Conservation (phyloP, 2,888 invertebrate species). For the Morpho helenor region DNA sequence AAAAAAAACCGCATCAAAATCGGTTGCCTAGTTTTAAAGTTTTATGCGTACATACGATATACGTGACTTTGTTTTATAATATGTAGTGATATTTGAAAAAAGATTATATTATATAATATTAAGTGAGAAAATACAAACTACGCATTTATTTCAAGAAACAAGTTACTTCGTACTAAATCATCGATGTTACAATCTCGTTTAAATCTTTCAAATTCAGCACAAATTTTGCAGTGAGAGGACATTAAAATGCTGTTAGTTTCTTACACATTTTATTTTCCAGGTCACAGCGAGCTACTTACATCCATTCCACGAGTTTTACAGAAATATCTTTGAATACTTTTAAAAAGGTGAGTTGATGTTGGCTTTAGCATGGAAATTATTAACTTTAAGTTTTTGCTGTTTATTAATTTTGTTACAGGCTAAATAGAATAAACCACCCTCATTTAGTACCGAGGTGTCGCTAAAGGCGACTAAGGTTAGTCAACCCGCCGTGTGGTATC, state of each 20-base stretch:
- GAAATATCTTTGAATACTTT: constrained; percentile 26
- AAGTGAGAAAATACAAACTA: too few relatives aligned
- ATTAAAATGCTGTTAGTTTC: constrained; percentile 18
- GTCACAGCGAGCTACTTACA: constrained; percentile 24
- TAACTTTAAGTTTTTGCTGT: background rate
- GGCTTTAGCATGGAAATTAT: background rate
- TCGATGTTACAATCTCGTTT: constrained; percentile 5
- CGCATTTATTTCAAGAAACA: too few relatives aligned
- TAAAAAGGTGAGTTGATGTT: constrained; percentile 17
- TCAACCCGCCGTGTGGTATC: too few relatives aligned
- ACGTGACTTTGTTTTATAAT: too few relatives aligned
- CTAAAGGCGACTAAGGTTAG: background rate
- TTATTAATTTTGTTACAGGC: background rate
- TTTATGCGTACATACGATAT: too few relatives aligned
- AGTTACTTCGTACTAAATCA: background rate
- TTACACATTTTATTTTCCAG: constrained; percentile 24
- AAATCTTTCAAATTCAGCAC: constrained; percentile 1
- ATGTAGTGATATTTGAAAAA: too few relatives aligned
- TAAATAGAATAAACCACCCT: background rate
- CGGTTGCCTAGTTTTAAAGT: too few relatives aligned
- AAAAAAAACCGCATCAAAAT: too few relatives aligned
- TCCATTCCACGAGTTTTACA: constrained; percentile 24
- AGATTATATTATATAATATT: too few relatives aligned
- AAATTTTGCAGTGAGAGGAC: background rate
- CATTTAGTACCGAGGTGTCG: background rate